Conservation (phyloP, 2,797 vertebrate species). For the Potorous gilbertii region DNA sequence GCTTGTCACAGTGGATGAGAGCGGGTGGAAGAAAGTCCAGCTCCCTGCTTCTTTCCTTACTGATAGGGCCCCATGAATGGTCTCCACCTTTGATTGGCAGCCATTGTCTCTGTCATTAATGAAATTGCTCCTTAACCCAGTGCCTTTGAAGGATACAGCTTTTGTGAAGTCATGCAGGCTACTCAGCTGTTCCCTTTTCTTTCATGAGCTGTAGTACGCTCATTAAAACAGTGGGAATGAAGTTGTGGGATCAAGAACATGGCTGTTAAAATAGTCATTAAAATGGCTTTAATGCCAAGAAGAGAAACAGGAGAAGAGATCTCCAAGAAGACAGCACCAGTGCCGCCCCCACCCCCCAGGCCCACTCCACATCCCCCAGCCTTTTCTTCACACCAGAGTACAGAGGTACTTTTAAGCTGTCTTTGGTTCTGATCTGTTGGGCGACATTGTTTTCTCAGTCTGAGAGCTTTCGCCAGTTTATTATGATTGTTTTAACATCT, state of each 20-base stretch:
- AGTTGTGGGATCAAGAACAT: conserved; percentile 68
- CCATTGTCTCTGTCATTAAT: conserved; percentile 81
- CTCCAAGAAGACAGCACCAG: conserved; percentile 2
- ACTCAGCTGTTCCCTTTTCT: conserved; percentile 78
- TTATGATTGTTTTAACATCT: not conserved
- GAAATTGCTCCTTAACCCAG: conserved; percentile 79
- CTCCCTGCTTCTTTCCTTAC: conserved; percentile 76
- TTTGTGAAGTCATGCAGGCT: conserved; percentile 81
- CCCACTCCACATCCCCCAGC: not conserved
- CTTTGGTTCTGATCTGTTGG: not conserved
- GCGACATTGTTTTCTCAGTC: not conserved
- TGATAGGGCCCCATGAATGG: conserved; percentile 77
- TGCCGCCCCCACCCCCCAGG: not conserved
- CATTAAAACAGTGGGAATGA: conserved; percentile 69
- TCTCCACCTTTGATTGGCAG: conserved; percentile 81
- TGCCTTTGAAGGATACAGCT: conserved; percentile 76
- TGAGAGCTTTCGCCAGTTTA: not conserved
- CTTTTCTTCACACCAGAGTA: not conserved
- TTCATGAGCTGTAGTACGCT: conserved; percentile 57
- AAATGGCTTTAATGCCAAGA: conserved; percentile 44
- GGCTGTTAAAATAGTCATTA: conserved; percentile 73
- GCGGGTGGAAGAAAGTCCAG: conserved; percentile 77
- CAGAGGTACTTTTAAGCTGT: not conserved
- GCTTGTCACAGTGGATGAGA: conserved; percentile 76
- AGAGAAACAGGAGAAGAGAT: conserved; percentile 52